A percentile compares a stretch with the other conserved stretches of the same genome.
Evolutionary conservation across 2,888 invertebrate species (phyloP).

Genomic region (Eupeodes luniger): DNA sequence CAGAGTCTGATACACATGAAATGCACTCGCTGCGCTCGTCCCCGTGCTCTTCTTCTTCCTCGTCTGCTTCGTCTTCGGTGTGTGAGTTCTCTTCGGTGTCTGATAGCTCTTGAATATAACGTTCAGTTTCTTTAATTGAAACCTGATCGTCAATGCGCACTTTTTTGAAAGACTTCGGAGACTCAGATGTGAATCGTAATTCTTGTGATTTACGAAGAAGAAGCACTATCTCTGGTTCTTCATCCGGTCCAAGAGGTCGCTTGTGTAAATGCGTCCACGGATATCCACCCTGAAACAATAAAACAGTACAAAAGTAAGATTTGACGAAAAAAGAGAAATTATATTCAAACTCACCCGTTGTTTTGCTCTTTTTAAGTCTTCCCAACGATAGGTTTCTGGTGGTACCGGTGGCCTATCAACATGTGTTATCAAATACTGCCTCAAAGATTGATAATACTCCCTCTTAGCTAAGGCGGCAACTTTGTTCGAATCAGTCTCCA

Average conservation of each 20-base stretch:
- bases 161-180: slow-evolving; percentile 84
- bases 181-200: slow-evolving; percentile 82
- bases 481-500: slow-evolving; percentile 80
- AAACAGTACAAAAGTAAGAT: not conserved
- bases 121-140: slow-evolving; percentile 83
- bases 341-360: slow-evolving; percentile 83
- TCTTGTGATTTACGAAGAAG: slow-evolving; percentile 83
- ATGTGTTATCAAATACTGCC: slow-evolving; percentile 81
- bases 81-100: slow-evolving; percentile 80
- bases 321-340: not conserved
- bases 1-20: slow-evolving; percentile 83
- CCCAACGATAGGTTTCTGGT: slow-evolving; percentile 92
- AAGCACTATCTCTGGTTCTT: slow-evolving; percentile 83
- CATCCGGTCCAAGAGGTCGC: slow-evolving; percentile 85
- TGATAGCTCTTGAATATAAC: slow-evolving; percentile 83
- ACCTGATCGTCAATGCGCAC: slow-evolving; percentile 84
- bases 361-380: slow-evolving; percentile 89
- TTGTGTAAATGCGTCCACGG: slow-evolving; percentile 93
- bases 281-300: slow-evolving; percentile 87
- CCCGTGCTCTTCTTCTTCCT: slow-evolving; percentile 78
- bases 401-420: slow-evolving; percentile 87
- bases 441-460: slow-evolving; percentile 83
- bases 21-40: slow-evolving; percentile 82
- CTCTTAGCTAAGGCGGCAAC: slow-evolving; percentile 82
- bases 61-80: slow-evolving; percentile 78